phyloP scores from a whole-genome alignment of 2,888 invertebrate species.

The Allolobophora icterica region DNA sequence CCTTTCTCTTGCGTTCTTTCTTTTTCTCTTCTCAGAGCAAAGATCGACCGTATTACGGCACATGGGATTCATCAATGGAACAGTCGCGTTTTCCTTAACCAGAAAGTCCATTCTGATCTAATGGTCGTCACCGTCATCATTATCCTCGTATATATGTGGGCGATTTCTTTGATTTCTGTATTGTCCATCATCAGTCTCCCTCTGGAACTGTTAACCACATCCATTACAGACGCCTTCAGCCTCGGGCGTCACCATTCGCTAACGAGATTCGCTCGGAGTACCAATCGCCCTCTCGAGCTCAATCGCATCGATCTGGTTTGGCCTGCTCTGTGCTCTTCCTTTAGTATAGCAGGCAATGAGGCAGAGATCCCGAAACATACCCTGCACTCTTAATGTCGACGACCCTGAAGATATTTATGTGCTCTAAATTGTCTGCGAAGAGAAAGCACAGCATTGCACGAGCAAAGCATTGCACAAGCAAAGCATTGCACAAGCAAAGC shows the following conservation, averaged over 20 bases:
- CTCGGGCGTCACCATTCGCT: not conserved
- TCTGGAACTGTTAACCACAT: not conserved
- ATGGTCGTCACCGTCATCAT: not conserved
- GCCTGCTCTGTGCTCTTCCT: not conserved
- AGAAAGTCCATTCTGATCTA: not conserved
- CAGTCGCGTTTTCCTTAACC: not conserved
- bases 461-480: too few species aligned
- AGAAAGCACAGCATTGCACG: too few species aligned
- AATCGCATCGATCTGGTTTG: not conserved
- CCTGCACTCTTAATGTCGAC: not conserved
- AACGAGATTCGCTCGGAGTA: not conserved
- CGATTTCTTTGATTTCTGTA: not conserved
- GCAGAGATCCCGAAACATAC: not conserved
- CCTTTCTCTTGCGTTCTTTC: too few species aligned
- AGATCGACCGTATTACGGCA: too few species aligned
- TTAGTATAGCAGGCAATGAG: not conserved
- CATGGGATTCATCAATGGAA: not conserved
- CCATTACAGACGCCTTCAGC: not conserved
- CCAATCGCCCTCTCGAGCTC: slow-evolving; percentile 14
- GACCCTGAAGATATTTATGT: not conserved
- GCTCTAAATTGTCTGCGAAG: not conserved
- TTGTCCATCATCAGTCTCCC: not conserved
- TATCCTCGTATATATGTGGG: not conserved
- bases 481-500: too few species aligned
- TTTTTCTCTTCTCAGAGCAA: not conserved